Conservation (phyloP, 2,113 vertebrate genomes). For the Columbina picui region DNA sequence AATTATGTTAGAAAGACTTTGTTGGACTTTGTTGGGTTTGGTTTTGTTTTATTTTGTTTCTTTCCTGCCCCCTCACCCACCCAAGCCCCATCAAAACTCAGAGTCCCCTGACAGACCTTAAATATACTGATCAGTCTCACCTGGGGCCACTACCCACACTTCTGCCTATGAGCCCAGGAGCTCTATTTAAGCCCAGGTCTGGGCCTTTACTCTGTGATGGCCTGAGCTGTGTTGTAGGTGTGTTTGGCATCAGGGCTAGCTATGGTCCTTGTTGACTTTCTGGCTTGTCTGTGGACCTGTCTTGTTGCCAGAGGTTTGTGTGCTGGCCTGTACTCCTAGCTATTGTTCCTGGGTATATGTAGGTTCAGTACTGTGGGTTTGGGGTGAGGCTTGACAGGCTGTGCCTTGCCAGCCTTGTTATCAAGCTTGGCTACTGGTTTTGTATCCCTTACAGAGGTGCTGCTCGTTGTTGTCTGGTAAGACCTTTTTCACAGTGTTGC, state of each 20-base stretch:
- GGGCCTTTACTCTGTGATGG: fast-evolving
- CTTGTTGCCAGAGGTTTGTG: fast-evolving
- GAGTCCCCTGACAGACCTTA: too few species aligned
- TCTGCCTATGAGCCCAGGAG: not conserved
- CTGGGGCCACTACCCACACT: not conserved
- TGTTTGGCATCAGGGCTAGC: fast-evolving
- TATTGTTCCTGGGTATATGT: fast-evolving
- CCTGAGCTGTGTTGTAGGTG: fast-evolving
- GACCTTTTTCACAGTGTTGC: not conserved
- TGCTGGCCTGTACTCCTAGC: fast-evolving
- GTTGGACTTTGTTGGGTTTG: not conserved
- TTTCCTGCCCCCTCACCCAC: not conserved
- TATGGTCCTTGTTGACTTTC: not conserved
- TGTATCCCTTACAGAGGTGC: fast-evolving
- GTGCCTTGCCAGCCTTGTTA: fast-evolving
- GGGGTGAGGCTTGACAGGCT: not conserved
- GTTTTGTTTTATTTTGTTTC: not conserved
- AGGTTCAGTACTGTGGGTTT: not conserved
- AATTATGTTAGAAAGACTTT: not conserved
- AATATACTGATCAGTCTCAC: not conserved
- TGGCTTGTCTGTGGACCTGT: fast-evolving
- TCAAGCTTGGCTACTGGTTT: not conserved
- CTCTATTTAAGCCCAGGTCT: not conserved
- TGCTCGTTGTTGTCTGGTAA: not conserved
- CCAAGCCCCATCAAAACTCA: not conserved